A percentile compares a stretch with the other conserved stretches of the same genome.
phyloP scores from a whole-genome alignment of 2,888 invertebrate genomes.

The Tenthredo distinguenda region DNA sequence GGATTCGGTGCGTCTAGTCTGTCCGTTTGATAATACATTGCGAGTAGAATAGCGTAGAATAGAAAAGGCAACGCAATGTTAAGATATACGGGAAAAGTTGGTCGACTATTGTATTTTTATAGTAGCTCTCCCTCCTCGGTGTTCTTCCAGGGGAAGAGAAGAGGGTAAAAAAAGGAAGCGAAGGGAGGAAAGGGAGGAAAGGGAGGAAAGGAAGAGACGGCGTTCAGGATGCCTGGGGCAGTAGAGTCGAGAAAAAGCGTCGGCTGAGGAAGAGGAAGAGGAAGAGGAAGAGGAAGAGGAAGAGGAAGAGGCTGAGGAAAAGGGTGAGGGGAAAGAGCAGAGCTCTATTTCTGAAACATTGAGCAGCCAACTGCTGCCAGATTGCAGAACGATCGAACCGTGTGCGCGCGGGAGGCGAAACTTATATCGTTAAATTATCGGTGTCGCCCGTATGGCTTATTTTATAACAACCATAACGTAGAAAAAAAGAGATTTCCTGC shows the following conservation, averaged over 20 bases:
- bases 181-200: not conserved
- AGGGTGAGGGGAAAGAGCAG: not conserved
- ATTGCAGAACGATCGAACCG: conserved; percentile 55
- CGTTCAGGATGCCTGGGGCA: conserved; percentile 42
- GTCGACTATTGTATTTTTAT: conserved; percentile 55
- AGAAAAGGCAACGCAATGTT: conserved; percentile 48
- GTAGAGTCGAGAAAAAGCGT: conserved; percentile 20
- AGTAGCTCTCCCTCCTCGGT: conserved; percentile 33
- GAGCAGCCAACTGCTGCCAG: conserved; percentile 56
- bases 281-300: not conserved
- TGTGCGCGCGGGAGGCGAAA: conserved; percentile 53
- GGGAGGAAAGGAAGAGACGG: not conserved
- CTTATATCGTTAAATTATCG: conserved; percentile 55
- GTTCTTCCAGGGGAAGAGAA: not conserved
- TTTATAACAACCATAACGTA: conserved; percentile 51
- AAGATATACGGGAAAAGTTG: conserved; percentile 53
- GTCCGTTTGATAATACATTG: conserved; percentile 42
- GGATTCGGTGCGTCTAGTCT: conserved; percentile 39
- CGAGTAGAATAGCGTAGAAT: not conserved
- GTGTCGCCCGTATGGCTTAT: conserved; percentile 51
- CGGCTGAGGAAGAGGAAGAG: conserved; percentile 4
- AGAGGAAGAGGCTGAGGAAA: not conserved
- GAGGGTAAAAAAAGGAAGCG: not conserved
- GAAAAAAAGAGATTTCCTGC: not conserved
- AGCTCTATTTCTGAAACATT: conserved; percentile 55